A percentile compares a stretch with the other conserved stretches of the same genome.
phyloP scores from a whole-genome alignment of 2,113 vertebrate species.

The Anoplopoma fimbria region DNA sequence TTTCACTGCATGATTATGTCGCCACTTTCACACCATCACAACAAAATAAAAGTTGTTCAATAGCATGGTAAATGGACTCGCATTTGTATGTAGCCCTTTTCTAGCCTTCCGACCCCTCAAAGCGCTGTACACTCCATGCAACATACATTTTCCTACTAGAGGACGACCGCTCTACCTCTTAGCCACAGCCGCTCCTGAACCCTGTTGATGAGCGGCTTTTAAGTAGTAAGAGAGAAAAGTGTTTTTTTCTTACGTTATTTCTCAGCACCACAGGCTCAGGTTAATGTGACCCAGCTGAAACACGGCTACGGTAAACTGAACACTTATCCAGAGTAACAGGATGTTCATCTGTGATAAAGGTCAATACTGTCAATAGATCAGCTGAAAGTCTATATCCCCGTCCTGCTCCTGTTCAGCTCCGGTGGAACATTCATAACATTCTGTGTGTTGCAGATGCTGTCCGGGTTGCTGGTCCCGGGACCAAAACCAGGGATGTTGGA shows the following conservation, averaged over 20 bases:
- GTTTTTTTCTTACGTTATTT: not conserved
- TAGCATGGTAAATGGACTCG: too few relatives aligned
- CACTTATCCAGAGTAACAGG: not conserved
- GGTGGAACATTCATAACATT: constrained; percentile 19
- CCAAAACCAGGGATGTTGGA: constrained; percentile 32
- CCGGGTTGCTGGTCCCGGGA: constrained; percentile 41
- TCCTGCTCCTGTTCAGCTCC: not conserved
- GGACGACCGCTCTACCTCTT: not conserved
- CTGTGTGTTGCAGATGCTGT: not conserved
- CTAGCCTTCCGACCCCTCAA: too few relatives aligned
- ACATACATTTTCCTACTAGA: not conserved
- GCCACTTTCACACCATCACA: constrained; percentile 9
- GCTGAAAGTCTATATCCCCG: too few relatives aligned
- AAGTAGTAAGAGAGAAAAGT: not conserved
- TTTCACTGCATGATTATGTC: constrained; percentile 14
- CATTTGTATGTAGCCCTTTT: too few relatives aligned
- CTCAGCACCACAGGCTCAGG: not conserved
- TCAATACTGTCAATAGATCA: not conserved
- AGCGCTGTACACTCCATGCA: too few relatives aligned
- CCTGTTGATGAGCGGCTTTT: not conserved
- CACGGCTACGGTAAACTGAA: not conserved
- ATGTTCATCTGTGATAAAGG: not conserved
- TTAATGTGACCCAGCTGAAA: not conserved
- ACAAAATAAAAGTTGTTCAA: not conserved
- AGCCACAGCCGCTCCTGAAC: not conserved